Conservation (phyloP, 2,113 vertebrate species). For the Meriones unguiculatus region DNA sequence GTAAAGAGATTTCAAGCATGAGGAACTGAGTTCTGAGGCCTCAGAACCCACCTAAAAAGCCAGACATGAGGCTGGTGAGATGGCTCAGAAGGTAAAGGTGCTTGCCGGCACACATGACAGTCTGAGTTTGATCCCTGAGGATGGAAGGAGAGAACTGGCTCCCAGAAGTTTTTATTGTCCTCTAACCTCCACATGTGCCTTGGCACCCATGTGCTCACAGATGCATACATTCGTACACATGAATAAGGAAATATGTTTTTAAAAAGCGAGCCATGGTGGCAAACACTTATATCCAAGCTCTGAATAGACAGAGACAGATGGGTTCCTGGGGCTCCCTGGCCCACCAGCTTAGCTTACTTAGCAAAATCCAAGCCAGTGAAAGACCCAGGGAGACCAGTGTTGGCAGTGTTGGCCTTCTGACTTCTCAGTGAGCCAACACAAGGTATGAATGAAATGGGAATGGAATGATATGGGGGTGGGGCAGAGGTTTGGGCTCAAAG, state of each 20-base stretch:
- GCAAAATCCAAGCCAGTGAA: not conserved
- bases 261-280: not conserved
- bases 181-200: no score
- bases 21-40: accelerated
- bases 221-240: no score
- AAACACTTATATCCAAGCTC: not conserved
- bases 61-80: not conserved
- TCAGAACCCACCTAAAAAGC: not conserved
- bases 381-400: not conserved
- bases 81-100: not conserved
- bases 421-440: not conserved
- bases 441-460: not conserved
- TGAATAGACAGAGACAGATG: not conserved
- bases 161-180: no score
- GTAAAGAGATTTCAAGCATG: not conserved
- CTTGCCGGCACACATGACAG: not conserved
- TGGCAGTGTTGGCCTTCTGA: not conserved
- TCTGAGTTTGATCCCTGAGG: no score
- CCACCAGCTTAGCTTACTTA: not conserved
- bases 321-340: not conserved
- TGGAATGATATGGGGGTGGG: not conserved
- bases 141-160: not conserved
- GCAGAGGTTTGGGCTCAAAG: not conserved
- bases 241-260: not conserved
- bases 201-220: not conserved